These are phyloP conservation scores for Strix aluco DNA, from an alignment of 2,113 vertebrate genomes.

Conservation along the genomic window DNA sequence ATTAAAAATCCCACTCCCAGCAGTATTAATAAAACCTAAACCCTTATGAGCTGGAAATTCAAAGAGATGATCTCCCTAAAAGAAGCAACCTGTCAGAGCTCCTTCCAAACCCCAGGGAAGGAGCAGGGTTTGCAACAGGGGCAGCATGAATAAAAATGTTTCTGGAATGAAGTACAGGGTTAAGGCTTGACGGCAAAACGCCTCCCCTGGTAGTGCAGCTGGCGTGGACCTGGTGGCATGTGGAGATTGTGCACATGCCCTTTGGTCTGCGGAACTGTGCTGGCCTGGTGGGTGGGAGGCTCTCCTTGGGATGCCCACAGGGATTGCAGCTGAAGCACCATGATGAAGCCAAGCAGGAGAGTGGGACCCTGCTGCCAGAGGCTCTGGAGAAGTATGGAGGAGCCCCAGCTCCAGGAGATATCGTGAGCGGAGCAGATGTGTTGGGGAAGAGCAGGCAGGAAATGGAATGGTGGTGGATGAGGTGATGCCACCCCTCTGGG, in stretches of 20 bases:
- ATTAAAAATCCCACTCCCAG: not conserved
- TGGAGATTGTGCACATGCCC: not conserved
- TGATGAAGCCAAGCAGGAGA: not conserved
- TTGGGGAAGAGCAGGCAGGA: not conserved
- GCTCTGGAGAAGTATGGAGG: not conserved
- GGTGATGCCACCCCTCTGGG: not conserved
- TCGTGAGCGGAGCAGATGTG: not conserved
- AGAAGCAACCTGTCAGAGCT: not conserved
- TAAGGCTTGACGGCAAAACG: not conserved
- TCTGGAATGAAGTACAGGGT: not conserved
- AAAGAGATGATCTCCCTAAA: not conserved
- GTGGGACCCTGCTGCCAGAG: not conserved
- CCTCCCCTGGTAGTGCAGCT: not conserved
- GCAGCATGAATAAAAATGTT: not conserved
- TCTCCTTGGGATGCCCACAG: not conserved
- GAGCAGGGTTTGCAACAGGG: not conserved
- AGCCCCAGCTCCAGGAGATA: not conserved
- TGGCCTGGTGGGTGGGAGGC: not conserved
- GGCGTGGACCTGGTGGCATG: not conserved
- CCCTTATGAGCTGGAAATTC: not conserved
- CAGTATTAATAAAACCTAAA: not conserved
- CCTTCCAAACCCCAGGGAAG: not conserved
- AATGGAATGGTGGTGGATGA: not conserved
- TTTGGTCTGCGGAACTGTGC: not conserved
- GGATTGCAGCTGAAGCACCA: not conserved